Evolutionary conservation across 2,113 vertebrate genomes (phyloP), one percentile per base, ranked within the genome.

Genomic region (Diglossa brunneiventris): DNA sequence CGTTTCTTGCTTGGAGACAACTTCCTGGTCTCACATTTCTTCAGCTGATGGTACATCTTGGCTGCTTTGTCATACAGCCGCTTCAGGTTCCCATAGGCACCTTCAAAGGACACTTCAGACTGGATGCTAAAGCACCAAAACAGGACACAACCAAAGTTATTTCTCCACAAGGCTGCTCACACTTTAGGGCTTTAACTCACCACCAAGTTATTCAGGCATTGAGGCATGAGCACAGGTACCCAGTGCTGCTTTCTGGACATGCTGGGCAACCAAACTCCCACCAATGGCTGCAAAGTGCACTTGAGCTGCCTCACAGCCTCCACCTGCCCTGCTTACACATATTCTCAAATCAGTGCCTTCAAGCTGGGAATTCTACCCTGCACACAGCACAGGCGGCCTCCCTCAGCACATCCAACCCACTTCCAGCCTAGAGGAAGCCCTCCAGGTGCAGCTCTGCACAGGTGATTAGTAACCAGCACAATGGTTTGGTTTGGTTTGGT

Each of bases 21-120:
- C 90, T 98, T 99, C 88, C 99, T 98, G 84, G 98, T 98, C 86
- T 99, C 99, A 53, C 98, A 98, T 87, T 99, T 99, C 98, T 99
- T 99, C 96, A 99, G 96, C 92, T 99, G 99, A 49, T 99, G 99
- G 95, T 99, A 99, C 98, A 99, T 99, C 95, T 99, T 99, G 91
- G 98, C 98, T 31, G 99, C 99, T 97, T 99, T 99, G 96, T 99
- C 99, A 31, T 99, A 99, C 1, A 99, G 98, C 42, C 99, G 98
- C 97, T 99, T 99, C 96, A 99, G 98, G 97, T 99, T 99, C 55
- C 99, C 99, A 2, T 98, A 99, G 58, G 99, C 99, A 2, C 99
- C 99, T 62, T 99, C 99, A 3, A 99, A 99, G 64, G 99, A 99
- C 81, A 98, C 98, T 82, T 99, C 99, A 13, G 99, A 99, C 97